Evolutionary conservation across 2,888 invertebrate genomes (phyloP), one percentile per base, ranked within the genome.

Genomic region (Taphrorychus bicolor): DNA sequence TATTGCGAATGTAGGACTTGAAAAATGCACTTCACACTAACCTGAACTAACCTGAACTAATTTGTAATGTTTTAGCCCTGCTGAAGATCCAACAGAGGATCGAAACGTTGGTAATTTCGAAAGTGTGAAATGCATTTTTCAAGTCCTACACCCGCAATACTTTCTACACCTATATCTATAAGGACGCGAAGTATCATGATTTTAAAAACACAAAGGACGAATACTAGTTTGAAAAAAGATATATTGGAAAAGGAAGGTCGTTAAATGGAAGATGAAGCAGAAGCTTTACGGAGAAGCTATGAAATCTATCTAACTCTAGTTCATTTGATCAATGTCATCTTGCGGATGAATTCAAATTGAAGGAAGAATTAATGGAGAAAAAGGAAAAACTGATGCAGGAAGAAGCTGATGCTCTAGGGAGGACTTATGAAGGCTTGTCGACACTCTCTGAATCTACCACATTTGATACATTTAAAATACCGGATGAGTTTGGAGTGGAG

Each of bases 321-420:
- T 40, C 68, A 17, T 73, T 73, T 54, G 72, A 73, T 23, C 72
- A 67, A 63, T 72, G 68, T 17, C 61, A 64, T 5, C 16, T 14
- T 5, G 5, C n/a, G 54, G 32, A 22, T 32, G 40, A 1, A 65
- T 69, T 62, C 42, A 24, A 65, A 21, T 62, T 64, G 16, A 69
- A 70, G 24, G 69, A 42, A 24, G 61, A 67, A 23, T 17, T 32
- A 24, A 1, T 65, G 2, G 14, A 54, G 22, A 73, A 73, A 57
- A 70, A 74, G 49, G 75, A 72, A 70, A 61, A 74, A 54, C 49
- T 69, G 24, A 56, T 73, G 16, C 71, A 74, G 66, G 52, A 67
- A 32, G 21, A 53, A 22, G 71, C 61, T 0, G 59, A 60, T 16
- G 48, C 66, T 21, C 17, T 71, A 17, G 11, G 32, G 14, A 59